phyloP scores from a whole-genome alignment of 2,113 vertebrate genomes.

The Eulemur rufifrons region DNA sequence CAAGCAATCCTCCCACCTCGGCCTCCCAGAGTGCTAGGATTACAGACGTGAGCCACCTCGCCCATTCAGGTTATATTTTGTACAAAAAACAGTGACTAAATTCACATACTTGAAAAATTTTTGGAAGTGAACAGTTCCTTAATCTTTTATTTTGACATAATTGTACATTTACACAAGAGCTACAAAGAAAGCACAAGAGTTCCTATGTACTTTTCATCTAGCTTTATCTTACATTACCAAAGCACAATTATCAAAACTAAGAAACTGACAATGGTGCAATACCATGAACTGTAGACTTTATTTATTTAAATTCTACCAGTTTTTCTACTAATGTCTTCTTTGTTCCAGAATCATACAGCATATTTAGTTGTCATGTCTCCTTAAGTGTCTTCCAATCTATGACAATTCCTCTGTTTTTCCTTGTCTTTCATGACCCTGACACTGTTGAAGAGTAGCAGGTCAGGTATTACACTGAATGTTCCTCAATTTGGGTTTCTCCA shows the following conservation, averaged over 20 bases:
- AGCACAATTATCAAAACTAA: neutral
- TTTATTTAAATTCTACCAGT: neutral
- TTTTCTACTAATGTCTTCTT: neutral
- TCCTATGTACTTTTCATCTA: neutral
- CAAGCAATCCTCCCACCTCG: too few species aligned
- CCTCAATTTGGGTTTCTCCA: neutral
- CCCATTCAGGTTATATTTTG: neutral
- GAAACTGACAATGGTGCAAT: neutral
- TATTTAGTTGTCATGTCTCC: neutral
- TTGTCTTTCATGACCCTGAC: neutral
- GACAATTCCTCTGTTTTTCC: neutral
- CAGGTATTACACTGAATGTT: neutral
- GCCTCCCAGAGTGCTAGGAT: too few species aligned
- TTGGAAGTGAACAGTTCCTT: neutral
- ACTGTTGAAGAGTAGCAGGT: neutral
- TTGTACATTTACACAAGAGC: conserved; percentile 24
- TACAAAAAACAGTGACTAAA: neutral
- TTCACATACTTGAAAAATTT: neutral
- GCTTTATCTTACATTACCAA: neutral
- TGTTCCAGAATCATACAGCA: neutral
- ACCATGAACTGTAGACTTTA: neutral
- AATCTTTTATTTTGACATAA: neutral
- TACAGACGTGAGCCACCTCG: too few species aligned
- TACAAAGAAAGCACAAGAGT: neutral
- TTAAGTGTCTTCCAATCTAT: neutral